Percentiles rank a stretch among this genome's conserved stretches.
These are phyloP conservation scores for Neodiprion pinetum DNA, from an alignment of 1,140 invertebrate genomes.

Conservation along the genomic window DNA sequence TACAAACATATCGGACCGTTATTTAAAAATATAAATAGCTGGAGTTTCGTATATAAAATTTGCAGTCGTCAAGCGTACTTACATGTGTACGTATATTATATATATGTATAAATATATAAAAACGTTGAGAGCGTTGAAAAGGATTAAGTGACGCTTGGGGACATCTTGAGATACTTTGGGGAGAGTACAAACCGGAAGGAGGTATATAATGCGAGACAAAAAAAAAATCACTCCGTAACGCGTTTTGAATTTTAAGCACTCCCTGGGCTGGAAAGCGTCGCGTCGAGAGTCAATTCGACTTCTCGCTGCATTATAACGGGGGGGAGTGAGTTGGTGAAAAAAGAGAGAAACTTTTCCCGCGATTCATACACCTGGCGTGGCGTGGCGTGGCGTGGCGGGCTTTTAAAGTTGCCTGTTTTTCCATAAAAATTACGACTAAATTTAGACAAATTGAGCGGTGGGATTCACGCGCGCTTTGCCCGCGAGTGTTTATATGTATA, in stretches of 20 bases:
- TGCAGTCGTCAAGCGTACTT: too few species aligned
- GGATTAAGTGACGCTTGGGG: too few species aligned
- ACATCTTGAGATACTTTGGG: too few species aligned
- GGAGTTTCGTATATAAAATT: too few species aligned
- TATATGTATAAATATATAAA: too few species aligned
- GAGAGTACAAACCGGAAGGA: background rate
- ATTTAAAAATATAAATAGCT: too few species aligned
- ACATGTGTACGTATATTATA: too few species aligned
- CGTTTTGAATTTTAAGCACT: background rate
- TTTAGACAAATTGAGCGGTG: conserved; percentile 6
- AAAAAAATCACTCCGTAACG: background rate
- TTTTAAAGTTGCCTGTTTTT: conserved; percentile 6
- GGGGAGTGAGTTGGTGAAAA: background rate
- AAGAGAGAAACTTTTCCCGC: background rate
- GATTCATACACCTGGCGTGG: background rate
- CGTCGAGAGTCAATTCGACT: background rate
- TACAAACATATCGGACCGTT: too few species aligned
- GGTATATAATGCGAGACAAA: background rate
- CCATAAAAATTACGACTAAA: conserved; percentile 10
- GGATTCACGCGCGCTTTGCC: background rate
- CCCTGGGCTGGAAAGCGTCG: background rate
- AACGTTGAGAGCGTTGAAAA: too few species aligned
- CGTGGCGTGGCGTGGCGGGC: background rate
- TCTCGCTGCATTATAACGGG: background rate
- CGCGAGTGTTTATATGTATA: conserved; percentile 3